Conservation (phyloP, 2,888 invertebrate species). For the Latheticus oryzae region DNA sequence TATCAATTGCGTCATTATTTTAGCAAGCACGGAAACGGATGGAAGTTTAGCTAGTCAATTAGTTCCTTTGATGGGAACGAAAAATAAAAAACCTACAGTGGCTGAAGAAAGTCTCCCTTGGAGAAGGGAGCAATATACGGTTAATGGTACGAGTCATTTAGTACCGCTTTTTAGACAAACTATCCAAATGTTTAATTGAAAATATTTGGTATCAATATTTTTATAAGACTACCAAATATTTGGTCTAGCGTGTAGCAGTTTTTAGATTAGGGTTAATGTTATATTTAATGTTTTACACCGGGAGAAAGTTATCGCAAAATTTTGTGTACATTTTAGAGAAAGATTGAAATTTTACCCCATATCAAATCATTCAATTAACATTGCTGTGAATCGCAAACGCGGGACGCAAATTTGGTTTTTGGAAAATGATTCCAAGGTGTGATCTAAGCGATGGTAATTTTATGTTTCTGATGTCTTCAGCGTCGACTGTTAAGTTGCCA, state of each 20-base stretch:
- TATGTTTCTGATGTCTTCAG: constrained; percentile 50
- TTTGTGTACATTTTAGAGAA: too few species aligned
- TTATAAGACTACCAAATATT: constrained; percentile 19
- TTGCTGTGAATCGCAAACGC: too few species aligned
- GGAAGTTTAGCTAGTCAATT: constrained; percentile 62
- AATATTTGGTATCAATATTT: constrained; percentile 34
- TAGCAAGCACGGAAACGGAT: constrained; percentile 64
- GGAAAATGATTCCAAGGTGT: constrained; percentile 89
- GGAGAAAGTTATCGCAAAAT: too few species aligned
- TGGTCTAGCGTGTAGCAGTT: constrained; percentile 3
- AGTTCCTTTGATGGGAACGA: constrained; percentile 59
- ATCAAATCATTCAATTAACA: too few species aligned
- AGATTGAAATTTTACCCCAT: too few species aligned
- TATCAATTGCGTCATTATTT: constrained; percentile 52
- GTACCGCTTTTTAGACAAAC: constrained; percentile 36
- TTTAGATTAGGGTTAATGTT: too few species aligned
- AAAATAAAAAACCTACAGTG: constrained; percentile 71
- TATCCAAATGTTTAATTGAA: not conserved
- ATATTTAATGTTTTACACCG: too few species aligned
- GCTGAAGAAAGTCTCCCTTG: constrained; percentile 88
- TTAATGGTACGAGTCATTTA: constrained; percentile 72
- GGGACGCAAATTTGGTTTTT: constrained; percentile 93
- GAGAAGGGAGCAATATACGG: constrained; percentile 81
- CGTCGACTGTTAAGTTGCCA: constrained; percentile 69
- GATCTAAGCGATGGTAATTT: constrained; percentile 69